These are phyloP conservation scores for Rhea pennata DNA, from an alignment of 2,113 vertebrate species.

Conservation along the genomic window DNA sequence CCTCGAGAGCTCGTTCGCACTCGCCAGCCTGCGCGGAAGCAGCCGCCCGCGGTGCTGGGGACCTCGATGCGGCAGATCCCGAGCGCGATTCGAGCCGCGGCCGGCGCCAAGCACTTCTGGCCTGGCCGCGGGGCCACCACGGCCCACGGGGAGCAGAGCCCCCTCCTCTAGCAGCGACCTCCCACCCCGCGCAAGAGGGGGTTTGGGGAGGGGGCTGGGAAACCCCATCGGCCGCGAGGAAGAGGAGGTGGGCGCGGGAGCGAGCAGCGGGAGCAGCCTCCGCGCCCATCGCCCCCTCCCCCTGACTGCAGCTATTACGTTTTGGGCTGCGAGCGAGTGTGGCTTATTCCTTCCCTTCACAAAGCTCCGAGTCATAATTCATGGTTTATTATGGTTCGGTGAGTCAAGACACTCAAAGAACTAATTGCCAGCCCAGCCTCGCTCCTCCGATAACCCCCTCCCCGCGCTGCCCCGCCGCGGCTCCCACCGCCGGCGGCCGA, in stretches of 20 bases:
- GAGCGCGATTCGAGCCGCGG: not conserved
- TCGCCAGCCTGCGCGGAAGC: too few relatives aligned
- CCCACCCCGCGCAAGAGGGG: too few relatives aligned
- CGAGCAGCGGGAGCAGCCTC: accelerated
- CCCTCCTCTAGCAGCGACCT: not conserved
- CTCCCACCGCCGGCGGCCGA: not conserved
- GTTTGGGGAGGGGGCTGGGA: not conserved
- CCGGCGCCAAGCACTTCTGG: too few relatives aligned
- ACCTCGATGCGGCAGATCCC: not conserved
- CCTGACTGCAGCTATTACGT: not conserved
- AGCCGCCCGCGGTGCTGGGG: too few relatives aligned
- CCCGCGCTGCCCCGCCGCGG: too few relatives aligned
- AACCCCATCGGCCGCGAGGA: too few relatives aligned
- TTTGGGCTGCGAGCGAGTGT: not conserved
- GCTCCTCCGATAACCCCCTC: accelerated
- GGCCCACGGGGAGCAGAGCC: too few relatives aligned
- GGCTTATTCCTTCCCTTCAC: not conserved
- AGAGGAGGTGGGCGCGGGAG: not conserved
- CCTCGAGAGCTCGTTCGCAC: too few relatives aligned
- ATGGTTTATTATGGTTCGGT: not conserved
- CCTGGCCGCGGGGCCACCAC: too few relatives aligned
- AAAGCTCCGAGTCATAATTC: not conserved
- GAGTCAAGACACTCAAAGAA: not conserved
- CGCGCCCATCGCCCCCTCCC: not conserved
- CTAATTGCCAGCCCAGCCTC: not conserved